Evolutionary conservation across 1,140 invertebrate species (phyloP).

Genomic region (Sitobion miscanthi): DNA sequence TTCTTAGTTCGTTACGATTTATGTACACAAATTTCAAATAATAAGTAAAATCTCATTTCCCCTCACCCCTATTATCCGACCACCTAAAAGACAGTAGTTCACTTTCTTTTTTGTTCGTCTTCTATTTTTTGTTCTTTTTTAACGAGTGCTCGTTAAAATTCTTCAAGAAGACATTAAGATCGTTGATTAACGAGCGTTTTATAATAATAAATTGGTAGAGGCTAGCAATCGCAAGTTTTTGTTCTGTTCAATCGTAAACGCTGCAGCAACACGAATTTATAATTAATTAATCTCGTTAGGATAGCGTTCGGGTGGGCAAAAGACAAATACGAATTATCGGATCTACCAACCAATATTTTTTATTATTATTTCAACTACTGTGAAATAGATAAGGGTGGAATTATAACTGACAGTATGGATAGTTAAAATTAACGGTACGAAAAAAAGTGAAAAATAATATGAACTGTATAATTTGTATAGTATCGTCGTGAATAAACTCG

Average conservation of each 20-base stretch:
- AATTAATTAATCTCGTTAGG: constrained; percentile 55
- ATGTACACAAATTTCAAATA: constrained; percentile 17
- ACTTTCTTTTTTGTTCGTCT: constrained; percentile 40
- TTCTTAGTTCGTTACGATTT: constrained; percentile 16
- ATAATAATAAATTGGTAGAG: constrained; percentile 52
- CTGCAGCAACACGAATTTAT: constrained; percentile 39
- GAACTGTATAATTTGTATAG: not conserved
- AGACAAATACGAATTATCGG: not conserved
- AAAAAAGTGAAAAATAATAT: not conserved
- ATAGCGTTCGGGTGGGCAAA: not conserved
- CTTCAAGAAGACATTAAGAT: constrained; percentile 54
- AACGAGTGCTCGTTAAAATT: constrained; percentile 55
- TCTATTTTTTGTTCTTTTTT: constrained; percentile 3
- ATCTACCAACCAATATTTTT: not conserved
- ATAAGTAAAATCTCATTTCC: constrained; percentile 48
- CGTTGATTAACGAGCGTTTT: constrained; percentile 54
- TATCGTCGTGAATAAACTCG: no score
- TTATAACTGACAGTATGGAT: not conserved
- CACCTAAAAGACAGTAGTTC: constrained; percentile 26
- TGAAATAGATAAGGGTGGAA: not conserved
- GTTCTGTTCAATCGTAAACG: constrained; percentile 43
- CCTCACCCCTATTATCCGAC: not conserved
- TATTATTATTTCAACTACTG: not conserved
- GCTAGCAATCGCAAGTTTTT: constrained; percentile 46
- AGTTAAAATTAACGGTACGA: not conserved